Base-by-base conservation (phyloP, 2,113 vertebrate genomes). In the Phoenicopterus ruber region DNA sequence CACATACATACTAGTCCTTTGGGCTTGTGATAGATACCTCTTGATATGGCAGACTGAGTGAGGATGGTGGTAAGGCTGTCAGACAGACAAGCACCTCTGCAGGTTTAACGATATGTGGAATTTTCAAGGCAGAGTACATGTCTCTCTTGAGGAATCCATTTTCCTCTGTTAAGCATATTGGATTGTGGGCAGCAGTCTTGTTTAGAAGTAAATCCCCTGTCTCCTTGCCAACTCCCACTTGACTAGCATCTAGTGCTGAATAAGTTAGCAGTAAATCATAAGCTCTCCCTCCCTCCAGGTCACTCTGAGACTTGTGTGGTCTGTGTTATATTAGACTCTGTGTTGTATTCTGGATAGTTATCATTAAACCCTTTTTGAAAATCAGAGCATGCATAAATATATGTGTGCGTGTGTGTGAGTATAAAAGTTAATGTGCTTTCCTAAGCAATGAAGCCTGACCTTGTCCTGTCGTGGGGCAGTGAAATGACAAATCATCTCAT, bases 401-500 rank as follows among this genome's bases (percentile, higher is more conserved):
- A 49, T 79, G 19, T 54, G 49, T 84, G 47, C 4, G 12, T 36
- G 24, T 80, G 42, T 71, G 69, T 55, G 70, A 87, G 66, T 63
- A 34, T 72, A 71, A 46, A 94, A 94, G 32, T 93, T 90, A 95
- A 96, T 96, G 74, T 80, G 86, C 86, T 93, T 96, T 88, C 82
- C 55, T 93, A 94, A 94, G 91, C 97, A 96, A 61, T 88, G 95
- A 96, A 97, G 93, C 94, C 88, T 97, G 96, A 96, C 96, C 95
- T 97, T 96, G 96, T 95, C 95, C 82, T 94, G 94, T 94, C 20
- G 9, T 63, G 88, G 95, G 90, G 85, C 93, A 95, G 67, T 65
- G 81, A 95, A 83, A 97, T 97, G 96, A 97, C 91, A 95, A 96
- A 97, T 97, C 86, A 85, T 97, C 96, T 96, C 96, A 97, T 97